These are phyloP conservation scores for Phyllostomus discolor DNA, from an alignment of 2,113 vertebrate genomes.

Conservation along the genomic window DNA sequence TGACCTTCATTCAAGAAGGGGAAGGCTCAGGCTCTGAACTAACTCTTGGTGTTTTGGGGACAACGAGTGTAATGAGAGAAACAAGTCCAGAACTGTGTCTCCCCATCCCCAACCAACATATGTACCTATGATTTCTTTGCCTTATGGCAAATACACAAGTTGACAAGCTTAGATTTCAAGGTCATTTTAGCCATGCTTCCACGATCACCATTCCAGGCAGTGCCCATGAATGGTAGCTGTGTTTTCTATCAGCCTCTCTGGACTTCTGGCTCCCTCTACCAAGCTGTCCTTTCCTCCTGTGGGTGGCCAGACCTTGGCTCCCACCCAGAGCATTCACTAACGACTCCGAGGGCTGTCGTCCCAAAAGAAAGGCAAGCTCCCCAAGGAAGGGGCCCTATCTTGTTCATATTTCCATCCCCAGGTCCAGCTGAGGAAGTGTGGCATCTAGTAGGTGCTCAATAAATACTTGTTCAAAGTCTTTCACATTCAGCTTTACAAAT, in stretches of 20 bases:
- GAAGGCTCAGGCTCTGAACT: background rate
- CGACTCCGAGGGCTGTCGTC: background rate
- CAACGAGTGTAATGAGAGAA: rapidly evolving
- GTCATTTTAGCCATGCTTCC: background rate
- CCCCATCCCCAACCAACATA: rapidly evolving
- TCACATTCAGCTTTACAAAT: background rate
- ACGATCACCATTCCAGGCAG: background rate
- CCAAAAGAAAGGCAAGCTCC: rapidly evolving
- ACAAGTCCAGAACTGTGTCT: background rate
- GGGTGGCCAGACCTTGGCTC: rapidly evolving
- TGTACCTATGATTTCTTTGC: background rate
- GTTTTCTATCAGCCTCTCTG: background rate
- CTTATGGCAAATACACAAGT: rapidly evolving
- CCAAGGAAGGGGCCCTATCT: background rate
- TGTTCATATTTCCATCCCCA: background rate
- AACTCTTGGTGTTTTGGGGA: background rate
- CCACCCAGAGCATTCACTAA: background rate
- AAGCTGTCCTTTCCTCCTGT: background rate
- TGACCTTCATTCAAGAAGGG: background rate
- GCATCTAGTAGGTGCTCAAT: background rate
- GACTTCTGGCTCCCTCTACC: background rate
- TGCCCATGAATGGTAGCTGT: rapidly evolving
- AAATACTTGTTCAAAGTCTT: background rate
- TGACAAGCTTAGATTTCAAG: background rate
- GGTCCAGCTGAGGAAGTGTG: background rate